Base-by-base conservation (phyloP, 2,113 vertebrate species). In the Choloepus hoffmanni region DNA sequence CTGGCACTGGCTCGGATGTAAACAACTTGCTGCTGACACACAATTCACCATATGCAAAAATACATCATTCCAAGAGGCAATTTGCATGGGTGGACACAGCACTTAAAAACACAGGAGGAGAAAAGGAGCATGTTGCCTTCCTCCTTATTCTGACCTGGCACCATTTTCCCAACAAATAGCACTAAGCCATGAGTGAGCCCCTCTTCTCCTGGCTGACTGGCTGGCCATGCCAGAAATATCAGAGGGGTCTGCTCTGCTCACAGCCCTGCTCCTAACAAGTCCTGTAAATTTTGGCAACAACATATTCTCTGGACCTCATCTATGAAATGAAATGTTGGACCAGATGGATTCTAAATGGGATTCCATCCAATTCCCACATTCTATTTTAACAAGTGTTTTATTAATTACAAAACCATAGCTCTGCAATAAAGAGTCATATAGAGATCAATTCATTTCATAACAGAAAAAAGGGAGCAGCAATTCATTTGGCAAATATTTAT, bases 21-120 rank as follows among this genome's bases (percentile, higher is more conserved):
- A 90, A 90, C 67, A 23, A 55, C 86, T 89, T 40, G 4, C 26
- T 76, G 67, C 72, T 92, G 89, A 95, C 45, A 83, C n/a, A 72
- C 2, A 81, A 92, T 79, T 87, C 78, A 33, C 45, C 85, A 53
- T 83, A 82, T 62, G 68, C 14, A 48, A 83, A n/a, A 83, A 58
- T 63, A 10, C 13, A n/a, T 77, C 79, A 60, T 83, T 13, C 2
- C 77, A 77, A 84, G 4, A 5, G 26, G 45, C 77, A n/a, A 0
- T 26, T 3, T 85, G 16, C 58, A 62, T 4, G 82, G 85, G 48
- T 70, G 50, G 10, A 5, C 67, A 0, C 19, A 12, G 74, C 0
- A 15, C 45, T 74, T 23, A 0, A n/a, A 92, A 65, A 13, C 1
- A 19, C 19, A 28, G 2, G 0, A 12, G 16, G 40, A 72, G 43